phyloP scores from a whole-genome alignment of 2,113 vertebrate species.

The Mus musculus region GRCm39 chr12:32210001-32210500 shows the following conservation, averaged over 20 bases:
- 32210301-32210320: not conserved
- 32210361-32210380: not conserved
- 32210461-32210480: not conserved
- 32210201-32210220: not conserved
- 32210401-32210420: not conserved
- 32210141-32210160: not conserved
- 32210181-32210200: not conserved
- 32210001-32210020: conserved; percentile 12
- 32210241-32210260: not conserved
- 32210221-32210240: not conserved
- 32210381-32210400: not conserved
- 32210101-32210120: not conserved
- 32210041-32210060: conserved; percentile 49
- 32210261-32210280: not conserved
- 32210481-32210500: not conserved
- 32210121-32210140: not conserved
- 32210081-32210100: not conserved
- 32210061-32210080: conserved; percentile 17
- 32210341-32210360: not conserved
- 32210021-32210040: conserved; percentile 47
- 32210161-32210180: not conserved
- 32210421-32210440: not conserved
- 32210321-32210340: not conserved
- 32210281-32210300: not conserved
- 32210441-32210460: not conserved